Percentiles rank a stretch among this genome's conserved stretches.
These are phyloP conservation scores for human (Homo sapiens) DNA, from an alignment of 2,113 vertebrate genomes.

Conservation along the genomic window GRCh38 chr1:90408001-90408500, in stretches of 20 bases:
- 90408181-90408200: not conserved
- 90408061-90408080: slow-evolving; percentile 30
- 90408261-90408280: not conserved
- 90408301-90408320: not conserved
- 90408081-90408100: not conserved
- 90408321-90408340: not conserved
- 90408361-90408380: not conserved
- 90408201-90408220: not conserved
- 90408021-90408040: not conserved
- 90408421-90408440: not conserved
- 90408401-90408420: not conserved
- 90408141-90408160: not conserved
- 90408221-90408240: not conserved
- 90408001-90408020: not conserved
- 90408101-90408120: not conserved
- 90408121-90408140: not conserved
- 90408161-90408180: not conserved
- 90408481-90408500: not conserved
- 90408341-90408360: not conserved
- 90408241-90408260: not conserved
- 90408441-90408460: not conserved
- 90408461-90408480: not conserved
- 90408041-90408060: slow-evolving; percentile 32
- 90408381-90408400: not conserved
- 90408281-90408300: not conserved